Percentiles rank a stretch among this genome's conserved stretches.
These are phyloP conservation scores for Struthio camelus DNA, from an alignment of 2,113 vertebrate genomes.

Conservation along the genomic window DNA sequence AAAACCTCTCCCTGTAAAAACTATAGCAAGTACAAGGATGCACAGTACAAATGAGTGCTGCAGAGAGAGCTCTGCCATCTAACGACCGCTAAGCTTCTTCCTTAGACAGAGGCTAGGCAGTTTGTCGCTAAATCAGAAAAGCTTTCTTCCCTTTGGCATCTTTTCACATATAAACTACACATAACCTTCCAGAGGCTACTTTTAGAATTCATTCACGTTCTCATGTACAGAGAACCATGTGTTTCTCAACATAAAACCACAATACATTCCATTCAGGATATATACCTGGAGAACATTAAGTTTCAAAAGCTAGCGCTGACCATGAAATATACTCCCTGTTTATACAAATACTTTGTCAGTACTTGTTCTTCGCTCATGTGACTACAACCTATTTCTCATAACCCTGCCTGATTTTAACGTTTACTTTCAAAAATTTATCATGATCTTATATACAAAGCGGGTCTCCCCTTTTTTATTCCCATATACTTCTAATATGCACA, in stretches of 20 bases:
- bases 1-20: background rate
- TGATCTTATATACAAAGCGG: rapidly evolving
- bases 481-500: background rate
- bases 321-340: background rate
- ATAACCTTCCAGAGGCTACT: background rate
- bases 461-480: background rate
- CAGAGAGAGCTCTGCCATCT: background rate
- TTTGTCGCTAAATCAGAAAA: background rate
- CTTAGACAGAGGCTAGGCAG: background rate
- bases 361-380: background rate
- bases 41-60: background rate
- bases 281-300: background rate
- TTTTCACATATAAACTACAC: background rate
- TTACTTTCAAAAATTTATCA: background rate
- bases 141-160: background rate
- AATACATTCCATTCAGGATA: background rate
- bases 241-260: background rate
- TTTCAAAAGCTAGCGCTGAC: background rate
- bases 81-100: background rate
- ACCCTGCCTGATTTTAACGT: background rate
- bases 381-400: background rate
- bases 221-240: background rate
- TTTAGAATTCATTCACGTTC: background rate
- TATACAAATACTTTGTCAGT: background rate
- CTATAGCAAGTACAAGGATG: background rate